A percentile compares a stretch with the other conserved stretches of the same genome.
Conservation (phyloP, 2,113 vertebrate genomes). For the Festucalex cinctus region DNA sequence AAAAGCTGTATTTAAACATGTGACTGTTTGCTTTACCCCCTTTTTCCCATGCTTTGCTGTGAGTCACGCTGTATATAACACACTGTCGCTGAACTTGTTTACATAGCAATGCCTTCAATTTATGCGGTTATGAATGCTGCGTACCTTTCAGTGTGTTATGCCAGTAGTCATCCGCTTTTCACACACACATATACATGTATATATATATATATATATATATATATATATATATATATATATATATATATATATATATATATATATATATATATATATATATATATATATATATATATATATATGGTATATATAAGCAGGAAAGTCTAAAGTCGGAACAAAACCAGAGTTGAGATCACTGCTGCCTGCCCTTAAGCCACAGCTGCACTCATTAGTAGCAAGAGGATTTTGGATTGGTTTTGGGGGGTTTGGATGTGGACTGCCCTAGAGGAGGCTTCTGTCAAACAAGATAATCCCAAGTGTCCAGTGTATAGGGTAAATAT, state of each 20-base stretch:
- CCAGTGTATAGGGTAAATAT: slow-evolving; percentile 42
- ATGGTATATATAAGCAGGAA: not conserved
- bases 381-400: slow-evolving; percentile 65
- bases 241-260: too few species aligned
- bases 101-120: slow-evolving; percentile 54
- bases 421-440: slow-evolving; percentile 26
- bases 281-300: too few species aligned
- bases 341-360: slow-evolving; percentile 51
- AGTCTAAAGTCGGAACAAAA: slow-evolving; percentile 58
- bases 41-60: slow-evolving; percentile 26
- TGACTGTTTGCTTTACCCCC: slow-evolving; percentile 23
- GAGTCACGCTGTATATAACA: slow-evolving; percentile 17
- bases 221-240: too few species aligned
- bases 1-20: slow-evolving; percentile 17
- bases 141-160: slow-evolving; percentile 41
- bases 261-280: too few species aligned
- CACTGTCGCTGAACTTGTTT: slow-evolving; percentile 46
- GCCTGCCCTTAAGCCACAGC: slow-evolving; percentile 56
- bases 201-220: not conserved
- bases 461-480: slow-evolving; percentile 34
- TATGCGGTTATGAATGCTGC: slow-evolving; percentile 44
- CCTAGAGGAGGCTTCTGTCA: slow-evolving; percentile 34
- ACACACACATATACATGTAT: slow-evolving; percentile 22
- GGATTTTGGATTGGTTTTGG: slow-evolving; percentile 38
- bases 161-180: slow-evolving; percentile 43